A percentile compares a stretch with the other conserved stretches of the same genome.
Conservation (phyloP, 2,113 vertebrate genomes). For the Oreotrochilus melanogaster region DNA sequence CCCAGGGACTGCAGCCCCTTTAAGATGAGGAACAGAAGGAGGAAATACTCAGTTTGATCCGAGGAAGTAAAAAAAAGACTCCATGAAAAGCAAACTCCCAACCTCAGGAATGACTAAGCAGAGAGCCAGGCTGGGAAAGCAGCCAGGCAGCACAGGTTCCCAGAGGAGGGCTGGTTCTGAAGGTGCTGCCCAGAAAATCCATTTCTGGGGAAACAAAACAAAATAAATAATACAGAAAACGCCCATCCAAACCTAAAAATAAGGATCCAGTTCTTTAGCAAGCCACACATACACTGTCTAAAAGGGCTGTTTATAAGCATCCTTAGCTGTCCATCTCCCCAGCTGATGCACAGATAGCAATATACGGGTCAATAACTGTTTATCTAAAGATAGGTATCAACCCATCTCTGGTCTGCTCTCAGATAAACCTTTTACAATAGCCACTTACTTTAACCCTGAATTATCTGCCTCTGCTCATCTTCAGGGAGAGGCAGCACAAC, state of each 20-base stretch:
- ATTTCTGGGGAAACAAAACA: neutral
- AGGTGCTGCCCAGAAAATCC: neutral
- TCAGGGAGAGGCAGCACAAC: neutral
- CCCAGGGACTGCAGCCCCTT: neutral
- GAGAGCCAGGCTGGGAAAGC: neutral
- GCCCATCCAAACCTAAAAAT: neutral
- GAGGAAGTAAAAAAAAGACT: neutral
- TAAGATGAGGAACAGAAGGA: neutral
- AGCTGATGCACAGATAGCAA: neutral
- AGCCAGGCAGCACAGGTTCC: neutral
- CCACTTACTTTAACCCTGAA: slow-evolving; percentile 58
- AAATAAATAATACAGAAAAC: neutral
- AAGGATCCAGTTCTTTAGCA: neutral
- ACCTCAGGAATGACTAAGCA: slow-evolving; percentile 42
- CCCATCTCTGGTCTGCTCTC: neutral
- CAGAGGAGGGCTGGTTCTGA: neutral
- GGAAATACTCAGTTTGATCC: neutral
- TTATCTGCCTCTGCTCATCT: slow-evolving; percentile 15
- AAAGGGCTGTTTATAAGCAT: neutral
- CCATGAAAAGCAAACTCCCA: neutral
- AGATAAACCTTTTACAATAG: slow-evolving; percentile 28
- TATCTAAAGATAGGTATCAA: neutral
- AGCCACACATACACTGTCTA: neutral
- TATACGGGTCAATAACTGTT: neutral
- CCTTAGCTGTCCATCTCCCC: rapidly evolving